A percentile compares a stretch with the other conserved stretches of the same genome.
Conservation (phyloP, 2,113 vertebrate species). For the Tachuris rubrigastra region DNA sequence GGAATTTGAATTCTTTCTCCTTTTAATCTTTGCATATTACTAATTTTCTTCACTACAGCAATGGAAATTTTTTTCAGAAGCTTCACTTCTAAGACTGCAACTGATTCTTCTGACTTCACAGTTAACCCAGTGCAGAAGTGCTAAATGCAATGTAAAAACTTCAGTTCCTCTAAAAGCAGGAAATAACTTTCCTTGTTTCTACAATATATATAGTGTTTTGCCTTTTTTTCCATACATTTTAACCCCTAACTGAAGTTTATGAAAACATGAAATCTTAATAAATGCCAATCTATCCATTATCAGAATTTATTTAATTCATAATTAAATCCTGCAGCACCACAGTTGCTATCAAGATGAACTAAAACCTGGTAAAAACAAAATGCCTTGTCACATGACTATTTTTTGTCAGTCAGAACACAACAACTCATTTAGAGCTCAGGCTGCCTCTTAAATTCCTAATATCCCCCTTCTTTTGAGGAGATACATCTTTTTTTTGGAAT, state of each 20-base stretch:
- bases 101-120: background rate
- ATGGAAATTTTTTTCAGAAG: background rate
- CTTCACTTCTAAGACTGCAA: background rate
- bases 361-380: background rate
- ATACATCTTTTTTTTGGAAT: background rate
- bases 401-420: background rate
- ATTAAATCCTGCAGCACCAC: background rate
- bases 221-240: background rate
- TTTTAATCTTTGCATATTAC: background rate
- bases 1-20: background rate
- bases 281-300: background rate
- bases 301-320: background rate
- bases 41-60: background rate
- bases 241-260: background rate
- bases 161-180: background rate
- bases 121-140: background rate
- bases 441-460: background rate
- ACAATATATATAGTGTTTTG: background rate
- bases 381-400: background rate
- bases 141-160: background rate
- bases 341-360: background rate
- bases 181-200: background rate
- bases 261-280: background rate
- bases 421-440: background rate
- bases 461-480: background rate